Percentiles rank a stretch among this genome's conserved stretches.
Evolutionary conservation across 2,888 invertebrate species (phyloP).

Genomic region (Tetranychus piercei): DNA sequence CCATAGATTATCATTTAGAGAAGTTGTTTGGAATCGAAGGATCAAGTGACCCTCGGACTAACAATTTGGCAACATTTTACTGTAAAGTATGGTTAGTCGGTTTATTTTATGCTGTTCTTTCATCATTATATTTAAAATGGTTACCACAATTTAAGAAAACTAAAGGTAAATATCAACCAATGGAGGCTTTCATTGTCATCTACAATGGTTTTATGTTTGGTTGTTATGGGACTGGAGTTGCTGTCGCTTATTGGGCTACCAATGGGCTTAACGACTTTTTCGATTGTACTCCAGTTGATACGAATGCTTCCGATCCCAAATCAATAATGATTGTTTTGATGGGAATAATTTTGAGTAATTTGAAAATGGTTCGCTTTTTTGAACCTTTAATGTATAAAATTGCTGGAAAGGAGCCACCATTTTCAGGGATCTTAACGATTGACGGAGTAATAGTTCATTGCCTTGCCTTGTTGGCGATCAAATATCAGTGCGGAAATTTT

Average conservation of each 20-base stretch:
- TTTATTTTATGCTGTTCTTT: neutral
- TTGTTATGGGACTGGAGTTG: neutral
- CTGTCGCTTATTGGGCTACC: neutral
- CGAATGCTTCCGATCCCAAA: neutral
- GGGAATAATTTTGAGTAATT: neutral
- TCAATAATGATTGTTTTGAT: neutral
- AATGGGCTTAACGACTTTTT: neutral
- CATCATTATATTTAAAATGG: neutral
- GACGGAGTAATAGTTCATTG: neutral
- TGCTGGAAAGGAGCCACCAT: neutral
- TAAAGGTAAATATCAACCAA: neutral
- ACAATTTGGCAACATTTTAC: neutral
- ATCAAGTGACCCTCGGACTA: neutral
- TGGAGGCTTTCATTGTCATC: neutral
- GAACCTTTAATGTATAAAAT: neutral
- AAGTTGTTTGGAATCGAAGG: too few relatives aligned
- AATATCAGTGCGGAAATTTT: neutral
- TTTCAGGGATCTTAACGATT: neutral
- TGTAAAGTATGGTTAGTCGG: neutral
- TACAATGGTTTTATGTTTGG: conserved; percentile 7
- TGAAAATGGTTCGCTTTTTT: neutral
- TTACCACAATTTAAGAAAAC: neutral
- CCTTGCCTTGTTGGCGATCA: neutral
- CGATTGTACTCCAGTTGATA: neutral
- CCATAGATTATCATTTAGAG: too few relatives aligned